phyloP scores from a whole-genome alignment of 2,113 vertebrate species.

The Lampris incognitus region DNA sequence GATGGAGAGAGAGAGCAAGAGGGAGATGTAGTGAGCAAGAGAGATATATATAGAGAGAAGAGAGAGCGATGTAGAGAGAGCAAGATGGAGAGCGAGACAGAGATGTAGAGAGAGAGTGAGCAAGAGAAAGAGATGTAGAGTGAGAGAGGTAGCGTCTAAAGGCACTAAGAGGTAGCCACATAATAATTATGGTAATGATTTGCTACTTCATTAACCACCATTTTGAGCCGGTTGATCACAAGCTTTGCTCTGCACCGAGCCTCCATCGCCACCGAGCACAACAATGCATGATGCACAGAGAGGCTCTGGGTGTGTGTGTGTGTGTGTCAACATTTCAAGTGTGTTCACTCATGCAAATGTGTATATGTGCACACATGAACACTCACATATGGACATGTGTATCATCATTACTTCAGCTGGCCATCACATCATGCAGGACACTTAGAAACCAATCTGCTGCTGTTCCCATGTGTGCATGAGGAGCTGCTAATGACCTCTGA shows the following conservation, averaged over 20 bases:
- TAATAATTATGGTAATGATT: conserved; percentile 80
- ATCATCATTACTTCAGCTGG: conserved; percentile 73
- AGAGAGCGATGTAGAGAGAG: not conserved
- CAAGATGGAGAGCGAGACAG: conserved; percentile 12
- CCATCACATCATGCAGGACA: conserved; percentile 65
- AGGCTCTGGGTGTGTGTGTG: conserved; percentile 15
- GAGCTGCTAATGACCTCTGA: no score
- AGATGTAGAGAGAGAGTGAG: not conserved
- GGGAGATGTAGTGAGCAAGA: conserved; percentile 12
- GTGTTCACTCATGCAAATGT: conserved; percentile 9
- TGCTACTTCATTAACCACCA: conserved; percentile 79
- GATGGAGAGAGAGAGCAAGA: not conserved
- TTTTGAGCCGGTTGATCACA: conserved; percentile 72
- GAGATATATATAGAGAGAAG: not conserved
- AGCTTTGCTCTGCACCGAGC: conserved; percentile 39
- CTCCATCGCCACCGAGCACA: conserved; percentile 51
- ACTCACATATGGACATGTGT: not conserved
- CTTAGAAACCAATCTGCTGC: conserved; percentile 63
- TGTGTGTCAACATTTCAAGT: not conserved
- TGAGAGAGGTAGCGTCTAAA: conserved; percentile 48
- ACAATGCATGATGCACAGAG: conserved; percentile 27
- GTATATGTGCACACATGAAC: conserved; percentile 4
- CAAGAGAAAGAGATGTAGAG: conserved; percentile 15
- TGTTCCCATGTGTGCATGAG: conserved; percentile 7
- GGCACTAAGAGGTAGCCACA: conserved; percentile 62